These are phyloP conservation scores for Ctenoplectra terminalis DNA, from an alignment of 1,140 invertebrate genomes.

Conservation along the genomic window DNA sequence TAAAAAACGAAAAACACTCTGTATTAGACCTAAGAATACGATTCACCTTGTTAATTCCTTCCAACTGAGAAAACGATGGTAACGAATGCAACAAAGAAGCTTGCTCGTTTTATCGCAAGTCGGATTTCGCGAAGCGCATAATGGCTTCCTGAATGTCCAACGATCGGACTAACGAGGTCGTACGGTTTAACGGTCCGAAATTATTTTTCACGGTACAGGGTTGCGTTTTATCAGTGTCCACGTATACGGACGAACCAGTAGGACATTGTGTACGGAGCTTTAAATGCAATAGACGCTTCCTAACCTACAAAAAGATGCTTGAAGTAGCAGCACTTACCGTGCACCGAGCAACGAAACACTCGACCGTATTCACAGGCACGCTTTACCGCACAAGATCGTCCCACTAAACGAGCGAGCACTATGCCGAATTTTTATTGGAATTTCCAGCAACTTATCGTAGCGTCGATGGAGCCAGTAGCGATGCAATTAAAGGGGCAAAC, in stretches of 20 bases:
- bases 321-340: constrained; percentile 43
- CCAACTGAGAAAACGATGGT: too few relatives aligned
- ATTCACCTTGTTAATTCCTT: neutral
- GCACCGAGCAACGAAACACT: constrained; percentile 13
- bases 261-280: constrained; percentile 30
- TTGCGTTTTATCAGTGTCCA: neutral
- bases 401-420: constrained; percentile 13
- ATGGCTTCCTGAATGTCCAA: neutral
- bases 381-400: constrained; percentile 17
- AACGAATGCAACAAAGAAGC: neutral
- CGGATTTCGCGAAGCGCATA: neutral
- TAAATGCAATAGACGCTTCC: constrained; percentile 45
- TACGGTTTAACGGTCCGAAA: neutral
- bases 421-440: neutral
- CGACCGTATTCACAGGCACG: constrained; percentile 39
- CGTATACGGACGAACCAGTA: neutral
- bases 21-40: neutral
- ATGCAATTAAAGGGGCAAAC: constrained; percentile 62
- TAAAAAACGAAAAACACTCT: neutral
- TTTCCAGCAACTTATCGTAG: constrained; percentile 37
- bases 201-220: too few relatives aligned
- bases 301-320: constrained; percentile 63
- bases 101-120: neutral
- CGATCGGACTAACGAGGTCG: neutral
- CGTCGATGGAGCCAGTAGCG: constrained; percentile 32